These are phyloP conservation scores for Botrylloides violaceus DNA, from an alignment of 23 tunicate genomes.

Conservation along the genomic window DNA sequence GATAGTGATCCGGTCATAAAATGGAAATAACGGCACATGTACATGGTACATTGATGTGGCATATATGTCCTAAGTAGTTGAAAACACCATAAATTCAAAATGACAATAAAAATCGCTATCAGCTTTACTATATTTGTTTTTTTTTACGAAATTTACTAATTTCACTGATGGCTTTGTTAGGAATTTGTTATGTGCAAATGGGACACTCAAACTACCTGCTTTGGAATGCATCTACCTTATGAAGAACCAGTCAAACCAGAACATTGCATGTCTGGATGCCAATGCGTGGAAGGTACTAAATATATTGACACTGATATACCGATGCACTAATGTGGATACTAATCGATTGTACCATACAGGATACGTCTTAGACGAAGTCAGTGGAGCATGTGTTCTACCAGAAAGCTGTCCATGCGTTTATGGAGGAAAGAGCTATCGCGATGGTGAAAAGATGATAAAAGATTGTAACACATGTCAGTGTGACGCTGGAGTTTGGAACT, in stretches of 20 bases:
- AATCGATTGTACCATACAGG: slow-evolving; percentile 38
- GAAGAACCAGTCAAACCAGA: slow-evolving; percentile 93
- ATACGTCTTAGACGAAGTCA: slow-evolving; percentile 86
- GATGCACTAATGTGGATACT: background rate
- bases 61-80: too few relatives aligned
- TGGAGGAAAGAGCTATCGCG: slow-evolving; percentile 92
- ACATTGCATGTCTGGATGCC: slow-evolving; percentile 94
- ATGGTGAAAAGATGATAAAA: slow-evolving; percentile 93
- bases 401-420: slow-evolving; percentile 96
- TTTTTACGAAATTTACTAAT: background rate
- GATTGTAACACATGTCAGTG: slow-evolving; percentile 96
- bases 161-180: slow-evolving; percentile 21
- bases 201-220: slow-evolving; percentile 81
- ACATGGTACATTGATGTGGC: too few relatives aligned
- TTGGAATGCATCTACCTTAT: slow-evolving; percentile 96
- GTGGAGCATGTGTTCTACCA: slow-evolving; percentile 66
- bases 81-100: too few relatives aligned
- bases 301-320: background rate
- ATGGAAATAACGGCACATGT: too few relatives aligned
- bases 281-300: slow-evolving; percentile 79
- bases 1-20: too few relatives aligned
- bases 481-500: slow-evolving; percentile 79
- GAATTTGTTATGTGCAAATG: slow-evolving; percentile 91
- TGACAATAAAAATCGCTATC: too few relatives aligned
- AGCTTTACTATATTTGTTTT: too few relatives aligned